Conservation (phyloP, 2,113 vertebrate species). For the Brachypodius melanocephalos region DNA sequence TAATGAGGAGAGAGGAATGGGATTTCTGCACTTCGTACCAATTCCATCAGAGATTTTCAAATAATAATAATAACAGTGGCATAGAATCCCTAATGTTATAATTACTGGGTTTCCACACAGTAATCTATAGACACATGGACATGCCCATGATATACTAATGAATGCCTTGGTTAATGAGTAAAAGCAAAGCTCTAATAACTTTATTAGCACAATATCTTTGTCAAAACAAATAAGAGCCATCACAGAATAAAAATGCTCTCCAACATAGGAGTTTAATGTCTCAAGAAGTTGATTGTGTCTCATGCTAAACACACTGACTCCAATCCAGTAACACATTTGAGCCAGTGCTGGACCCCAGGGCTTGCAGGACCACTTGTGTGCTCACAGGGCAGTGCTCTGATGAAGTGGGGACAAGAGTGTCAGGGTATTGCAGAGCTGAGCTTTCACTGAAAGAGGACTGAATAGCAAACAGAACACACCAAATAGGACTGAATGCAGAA, state of each 20-base stretch:
- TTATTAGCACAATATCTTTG: neutral
- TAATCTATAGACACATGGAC: neutral
- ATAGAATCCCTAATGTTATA: neutral
- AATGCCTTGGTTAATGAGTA: neutral
- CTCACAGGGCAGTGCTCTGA: constrained; percentile 10
- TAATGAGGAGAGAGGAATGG: neutral
- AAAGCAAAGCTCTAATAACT: neutral
- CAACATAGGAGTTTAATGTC: neutral
- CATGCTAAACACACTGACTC: neutral
- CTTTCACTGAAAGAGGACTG: neutral
- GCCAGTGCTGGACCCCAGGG: neutral
- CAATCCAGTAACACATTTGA: neutral
- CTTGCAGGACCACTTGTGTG: neutral
- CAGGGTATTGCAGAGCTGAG: neutral
- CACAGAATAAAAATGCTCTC: neutral
- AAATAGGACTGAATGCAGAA: neutral
- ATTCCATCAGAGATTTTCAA: neutral
- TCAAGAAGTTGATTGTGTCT: neutral
- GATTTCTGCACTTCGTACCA: neutral
- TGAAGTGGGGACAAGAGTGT: neutral
- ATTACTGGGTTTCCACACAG: neutral
- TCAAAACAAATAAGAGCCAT: neutral
- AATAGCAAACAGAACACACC: neutral
- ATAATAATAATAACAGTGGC: neutral
- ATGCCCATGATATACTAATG: neutral